Base-by-base conservation (phyloP, 2,797 vertebrate genomes). In the Microctenopoma stevenorrisi region DNA sequence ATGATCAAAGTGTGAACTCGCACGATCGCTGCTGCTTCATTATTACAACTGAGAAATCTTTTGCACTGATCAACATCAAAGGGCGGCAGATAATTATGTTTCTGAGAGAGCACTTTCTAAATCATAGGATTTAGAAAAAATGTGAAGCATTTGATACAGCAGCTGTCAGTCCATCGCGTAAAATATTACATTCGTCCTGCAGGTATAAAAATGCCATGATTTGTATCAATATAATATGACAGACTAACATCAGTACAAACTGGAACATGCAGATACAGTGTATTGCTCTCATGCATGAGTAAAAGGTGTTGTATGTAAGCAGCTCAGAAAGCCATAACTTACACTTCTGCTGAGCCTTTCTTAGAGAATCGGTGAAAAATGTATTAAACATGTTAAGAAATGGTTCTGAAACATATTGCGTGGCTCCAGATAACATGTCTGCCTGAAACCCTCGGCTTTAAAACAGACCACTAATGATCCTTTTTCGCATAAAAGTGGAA, bases 41-140 rank as follows among this genome's bases (percentile, higher is more conserved):
- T 58, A 38, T 59, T 62, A 69, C 67, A 53, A 43, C 8, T 49
- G 35, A 68, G 18, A 54, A 62, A 37, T 55, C 54, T 64, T 55
- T 15, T 59, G 43, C 28, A 63, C 47, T 65, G 50, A 66, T 66
- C 38, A 51, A 60, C 62, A 70, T 65, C 68, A 78, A 78, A 82
- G 57, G 18, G 38, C 67, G 5, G 14, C 33, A 52, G 26, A 44
- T 48, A 49, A 67, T 52, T 47, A 37, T 26, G n/a, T 65, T 61
- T 68, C 62, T 46, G 52, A 18, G n/a, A 14, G 4, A 22, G 44
- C 14, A 60, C 52, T 72, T 28, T 52, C 54, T 15, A 16, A 43
- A 35, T 16, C 7, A 42, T 47, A 25, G n/a, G 50, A 64, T 51
- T 66, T 37, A 57, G 43, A 28, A 47, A 68, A 68, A 56, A 35